phyloP scores from a whole-genome alignment of 1,140 invertebrate species.

The Manduca sexta region DNA sequence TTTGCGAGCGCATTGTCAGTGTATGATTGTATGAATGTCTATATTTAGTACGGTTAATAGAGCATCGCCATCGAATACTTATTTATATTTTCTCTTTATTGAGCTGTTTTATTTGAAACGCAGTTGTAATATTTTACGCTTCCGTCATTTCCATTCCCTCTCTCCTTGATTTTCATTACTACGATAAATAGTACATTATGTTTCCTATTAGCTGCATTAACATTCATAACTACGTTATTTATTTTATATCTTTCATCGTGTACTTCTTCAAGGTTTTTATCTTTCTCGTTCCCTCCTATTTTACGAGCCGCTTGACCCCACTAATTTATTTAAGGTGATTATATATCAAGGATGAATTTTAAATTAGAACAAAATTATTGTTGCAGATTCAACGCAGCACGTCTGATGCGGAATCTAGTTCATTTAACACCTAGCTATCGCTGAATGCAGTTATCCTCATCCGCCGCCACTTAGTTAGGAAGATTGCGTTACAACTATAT shows the following conservation, averaged over 20 bases:
- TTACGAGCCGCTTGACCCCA: background rate
- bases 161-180: too few species aligned
- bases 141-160: too few species aligned
- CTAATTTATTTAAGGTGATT: background rate
- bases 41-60: too few species aligned
- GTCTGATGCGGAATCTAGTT: conserved; percentile 27
- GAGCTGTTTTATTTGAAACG: too few species aligned
- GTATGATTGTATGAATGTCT: too few species aligned
- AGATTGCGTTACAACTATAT: conserved; percentile 35
- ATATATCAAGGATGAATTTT: background rate
- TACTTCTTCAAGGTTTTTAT: background rate
- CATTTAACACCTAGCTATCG: conserved; percentile 6
- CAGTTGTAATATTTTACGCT: too few species aligned
- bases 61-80: background rate
- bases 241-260: background rate
- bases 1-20: background rate
- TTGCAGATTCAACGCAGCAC: conserved; percentile 48
- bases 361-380: conserved; percentile 21
- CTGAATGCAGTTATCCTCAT: conserved; percentile 11
- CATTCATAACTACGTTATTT: background rate
- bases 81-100: background rate
- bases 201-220: too few species aligned
- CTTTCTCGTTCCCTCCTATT: conserved; percentile 7
- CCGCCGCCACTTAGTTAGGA: conserved; percentile 25
- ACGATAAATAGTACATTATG: too few species aligned